A percentile compares a stretch with the other conserved stretches of the same genome.
Evolutionary conservation across 2,888 invertebrate genomes (phyloP).

Genomic region (Rhodophaea formosa): DNA sequence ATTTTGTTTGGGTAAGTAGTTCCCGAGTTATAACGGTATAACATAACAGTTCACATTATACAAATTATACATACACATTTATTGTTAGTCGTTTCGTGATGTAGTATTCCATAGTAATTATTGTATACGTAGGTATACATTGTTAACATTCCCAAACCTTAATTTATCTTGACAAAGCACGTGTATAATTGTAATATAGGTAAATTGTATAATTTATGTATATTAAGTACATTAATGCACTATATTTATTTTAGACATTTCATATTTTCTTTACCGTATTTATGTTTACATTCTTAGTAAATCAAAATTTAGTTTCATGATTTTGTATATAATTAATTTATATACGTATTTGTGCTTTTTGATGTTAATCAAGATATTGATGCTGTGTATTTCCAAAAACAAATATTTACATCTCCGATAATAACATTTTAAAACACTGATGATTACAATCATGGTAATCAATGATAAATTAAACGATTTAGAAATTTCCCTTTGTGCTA

Average conservation of each 20-base stretch:
- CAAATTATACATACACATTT: conserved; percentile 12
- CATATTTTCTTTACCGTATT: background rate
- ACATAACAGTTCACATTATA: background rate
- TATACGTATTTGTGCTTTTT: background rate
- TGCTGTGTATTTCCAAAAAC: too few species aligned
- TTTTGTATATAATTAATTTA: background rate
- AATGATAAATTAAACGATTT: too few species aligned
- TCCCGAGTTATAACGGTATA: conserved; percentile 18
- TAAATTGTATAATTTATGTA: background rate
- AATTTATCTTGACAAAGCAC: background rate
- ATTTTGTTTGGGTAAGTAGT: conserved; percentile 19
- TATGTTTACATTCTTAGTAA: background rate
- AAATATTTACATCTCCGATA: too few species aligned
- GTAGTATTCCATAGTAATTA: background rate
- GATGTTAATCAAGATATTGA: background rate
- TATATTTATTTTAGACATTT: background rate
- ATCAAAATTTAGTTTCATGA: background rate
- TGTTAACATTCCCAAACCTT: background rate
- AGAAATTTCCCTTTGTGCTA: too few species aligned
- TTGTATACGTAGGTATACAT: background rate
- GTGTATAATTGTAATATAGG: background rate
- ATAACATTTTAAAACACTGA: too few species aligned
- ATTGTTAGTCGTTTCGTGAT: conserved; percentile 1
- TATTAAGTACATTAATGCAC: background rate
- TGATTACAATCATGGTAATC: too few species aligned